Base-by-base conservation (phyloP, 2,888 invertebrate genomes). In the Drosophila infuscata region DNA sequence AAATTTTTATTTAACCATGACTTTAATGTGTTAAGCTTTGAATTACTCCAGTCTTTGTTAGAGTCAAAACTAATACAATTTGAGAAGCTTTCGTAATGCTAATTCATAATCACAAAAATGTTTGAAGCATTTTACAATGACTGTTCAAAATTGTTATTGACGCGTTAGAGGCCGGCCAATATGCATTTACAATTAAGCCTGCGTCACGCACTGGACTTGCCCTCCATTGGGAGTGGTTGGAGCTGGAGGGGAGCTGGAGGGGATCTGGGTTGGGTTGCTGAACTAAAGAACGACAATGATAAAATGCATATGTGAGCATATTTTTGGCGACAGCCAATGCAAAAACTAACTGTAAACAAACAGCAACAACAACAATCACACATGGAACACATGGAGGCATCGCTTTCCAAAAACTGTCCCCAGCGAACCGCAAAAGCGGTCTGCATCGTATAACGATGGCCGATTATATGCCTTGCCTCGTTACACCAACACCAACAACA, bases 281-380 rank as follows among this genome's bases (percentile, higher is more conserved):
- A 36, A 56, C 38, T 64, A 59, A 78, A 64, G 75, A 58, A 61
- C 60, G 72, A 71, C 20, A 25, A 15, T n/a, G 46, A 88, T 88
- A 85, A 89, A 89, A 82, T 88, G 67, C 70, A 84, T 88, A 82
- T 88, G 67, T 66, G 77, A 69, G 66, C 82, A 87, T 84, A 84
- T 84, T 84, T 84, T 79, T 66, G 72, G 62, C 58, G 76, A 67
- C 70, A 71, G 84, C 88, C 88, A 74, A 82, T 76, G 89, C 88
- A 73, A 74, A 72, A 74, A 61, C 68, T 75, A 65, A 66, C 60
- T 60, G 67, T 57, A 69, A 59, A 58, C 61, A 74, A 68, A 61
- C 56, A 73, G 54, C 51, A 66, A 64, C 15, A 58, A 57, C 54
- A 59, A 53, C 11, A 54, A 56, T 20, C 49, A 25, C 29, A 41